These are phyloP conservation scores for Pica pica DNA, from an alignment of 2,113 vertebrate species.

Conservation along the genomic window DNA sequence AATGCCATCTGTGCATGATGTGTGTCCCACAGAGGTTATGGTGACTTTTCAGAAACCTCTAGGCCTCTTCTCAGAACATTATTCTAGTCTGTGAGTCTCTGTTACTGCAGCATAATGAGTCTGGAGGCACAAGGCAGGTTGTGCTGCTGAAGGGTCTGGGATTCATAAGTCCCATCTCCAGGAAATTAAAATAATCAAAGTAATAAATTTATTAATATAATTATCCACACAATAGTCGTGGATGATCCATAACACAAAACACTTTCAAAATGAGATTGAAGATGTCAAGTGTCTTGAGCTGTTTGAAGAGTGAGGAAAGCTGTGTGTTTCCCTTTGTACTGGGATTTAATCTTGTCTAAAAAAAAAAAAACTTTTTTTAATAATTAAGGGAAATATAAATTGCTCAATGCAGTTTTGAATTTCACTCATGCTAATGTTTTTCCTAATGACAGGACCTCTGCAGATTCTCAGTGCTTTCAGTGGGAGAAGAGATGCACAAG, in stretches of 20 bases:
- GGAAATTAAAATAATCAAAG: neutral
- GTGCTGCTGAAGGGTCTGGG: neutral
- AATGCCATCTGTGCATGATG: accelerated
- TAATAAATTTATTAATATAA: neutral
- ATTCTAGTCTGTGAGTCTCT: neutral
- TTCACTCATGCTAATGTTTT: neutral
- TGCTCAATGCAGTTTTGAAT: neutral
- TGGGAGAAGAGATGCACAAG: neutral
- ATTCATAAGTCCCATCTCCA: neutral
- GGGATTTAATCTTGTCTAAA: neutral
- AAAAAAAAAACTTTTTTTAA: neutral
- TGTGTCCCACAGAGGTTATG: neutral
- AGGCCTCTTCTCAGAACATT: neutral
- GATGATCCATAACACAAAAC: neutral
- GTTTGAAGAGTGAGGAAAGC: neutral
- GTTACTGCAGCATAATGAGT: neutral
- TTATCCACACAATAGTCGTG: neutral
- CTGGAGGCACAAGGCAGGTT: neutral
- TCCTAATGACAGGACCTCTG: neutral
- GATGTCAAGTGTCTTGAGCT: neutral
- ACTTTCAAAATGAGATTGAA: neutral
- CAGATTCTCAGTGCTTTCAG: neutral
- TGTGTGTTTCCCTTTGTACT: neutral
- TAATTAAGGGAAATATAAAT: neutral
- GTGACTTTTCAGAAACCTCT: neutral